A percentile compares a stretch with the other conserved stretches of the same genome.
phyloP scores from a whole-genome alignment of 2,113 vertebrate genomes.

The Chionodraco myersi region DNA sequence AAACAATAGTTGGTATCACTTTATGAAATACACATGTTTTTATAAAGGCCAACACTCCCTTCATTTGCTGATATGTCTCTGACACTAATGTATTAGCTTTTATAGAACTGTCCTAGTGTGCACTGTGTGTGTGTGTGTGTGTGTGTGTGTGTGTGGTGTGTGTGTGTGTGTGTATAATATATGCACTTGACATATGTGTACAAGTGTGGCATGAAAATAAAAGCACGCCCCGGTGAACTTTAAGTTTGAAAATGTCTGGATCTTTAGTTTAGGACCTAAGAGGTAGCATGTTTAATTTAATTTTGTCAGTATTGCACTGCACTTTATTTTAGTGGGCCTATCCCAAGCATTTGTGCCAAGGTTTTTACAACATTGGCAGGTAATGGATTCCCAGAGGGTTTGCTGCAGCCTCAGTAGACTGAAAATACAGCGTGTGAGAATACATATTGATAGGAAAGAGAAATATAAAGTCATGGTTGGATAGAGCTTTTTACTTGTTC shows the following conservation, averaged over 20 bases:
- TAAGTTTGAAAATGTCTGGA: neutral
- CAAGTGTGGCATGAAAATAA: neutral
- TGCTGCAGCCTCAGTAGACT: neutral
- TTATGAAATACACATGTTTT: constrained; percentile 43
- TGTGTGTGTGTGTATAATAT: neutral
- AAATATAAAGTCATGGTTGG: neutral
- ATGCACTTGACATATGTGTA: neutral
- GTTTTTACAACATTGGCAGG: constrained; percentile 14
- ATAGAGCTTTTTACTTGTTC: neutral
- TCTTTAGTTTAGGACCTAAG: neutral
- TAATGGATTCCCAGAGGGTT: constrained; percentile 7
- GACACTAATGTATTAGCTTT: constrained; percentile 34
- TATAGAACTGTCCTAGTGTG: neutral
- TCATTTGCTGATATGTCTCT: constrained; percentile 31
- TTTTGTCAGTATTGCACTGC: neutral
- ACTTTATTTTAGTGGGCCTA: constrained; percentile 1
- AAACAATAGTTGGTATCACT: constrained; percentile 55
- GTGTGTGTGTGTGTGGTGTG: too few relatives aligned
- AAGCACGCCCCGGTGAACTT: neutral
- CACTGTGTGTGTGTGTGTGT: too few relatives aligned
- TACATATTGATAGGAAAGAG: neutral
- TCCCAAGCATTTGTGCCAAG: neutral
- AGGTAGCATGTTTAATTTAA: neutral
- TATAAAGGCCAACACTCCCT: constrained; percentile 18
- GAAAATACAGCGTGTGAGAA: constrained; percentile 15